Conservation (phyloP, 2,113 vertebrate species). For the Indri indri region DNA sequence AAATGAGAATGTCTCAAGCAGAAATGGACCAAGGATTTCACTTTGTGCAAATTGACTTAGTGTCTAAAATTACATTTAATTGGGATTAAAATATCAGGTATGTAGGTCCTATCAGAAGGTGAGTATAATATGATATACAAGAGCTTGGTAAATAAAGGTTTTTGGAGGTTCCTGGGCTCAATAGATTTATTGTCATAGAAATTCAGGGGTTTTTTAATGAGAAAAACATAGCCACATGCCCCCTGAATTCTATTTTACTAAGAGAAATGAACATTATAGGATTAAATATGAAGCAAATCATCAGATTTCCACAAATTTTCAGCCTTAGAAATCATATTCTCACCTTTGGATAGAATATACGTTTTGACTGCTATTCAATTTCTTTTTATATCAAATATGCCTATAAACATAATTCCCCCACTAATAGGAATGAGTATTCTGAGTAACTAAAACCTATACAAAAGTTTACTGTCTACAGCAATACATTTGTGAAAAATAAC, state of each 20-base stretch:
- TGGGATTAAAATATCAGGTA: constrained; percentile 27
- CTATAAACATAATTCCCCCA: neutral
- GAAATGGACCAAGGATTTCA: neutral
- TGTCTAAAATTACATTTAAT: constrained; percentile 29
- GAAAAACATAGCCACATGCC: neutral
- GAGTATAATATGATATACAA: neutral
- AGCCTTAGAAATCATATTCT: constrained; percentile 1
- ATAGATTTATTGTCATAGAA: neutral
- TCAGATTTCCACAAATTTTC: neutral
- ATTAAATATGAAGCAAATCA: neutral
- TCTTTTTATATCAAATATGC: neutral
- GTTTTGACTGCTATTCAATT: neutral
- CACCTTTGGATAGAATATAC: neutral
- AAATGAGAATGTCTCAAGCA: neutral
- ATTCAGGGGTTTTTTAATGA: neutral
- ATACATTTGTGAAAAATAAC: neutral
- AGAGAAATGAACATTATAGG: neutral
- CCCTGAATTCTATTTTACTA: neutral
- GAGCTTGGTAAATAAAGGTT: neutral
- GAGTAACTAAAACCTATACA: neutral
- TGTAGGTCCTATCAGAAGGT: neutral
- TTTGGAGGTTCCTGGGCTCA: neutral
- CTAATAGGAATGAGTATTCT: neutral
- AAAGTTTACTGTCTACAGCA: neutral
- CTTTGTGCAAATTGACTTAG: constrained; percentile 23